phyloP scores from a whole-genome alignment of 1,140 invertebrate genomes.

The Drosophila pectinifera region DNA sequence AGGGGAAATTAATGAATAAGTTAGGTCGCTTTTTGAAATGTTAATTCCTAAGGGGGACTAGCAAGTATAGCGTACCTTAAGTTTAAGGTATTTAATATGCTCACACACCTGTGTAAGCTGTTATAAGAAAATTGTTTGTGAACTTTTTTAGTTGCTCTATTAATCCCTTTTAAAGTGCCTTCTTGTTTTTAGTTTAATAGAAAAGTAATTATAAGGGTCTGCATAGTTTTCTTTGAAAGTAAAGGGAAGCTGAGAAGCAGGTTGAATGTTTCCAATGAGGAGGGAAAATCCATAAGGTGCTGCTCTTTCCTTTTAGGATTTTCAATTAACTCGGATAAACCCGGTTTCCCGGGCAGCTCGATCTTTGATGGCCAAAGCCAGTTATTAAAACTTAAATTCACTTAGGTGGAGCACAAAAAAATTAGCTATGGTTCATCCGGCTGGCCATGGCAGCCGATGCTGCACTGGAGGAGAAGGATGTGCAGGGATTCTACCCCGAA shows the following conservation, averaged over 20 bases:
- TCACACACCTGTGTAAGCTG: no score
- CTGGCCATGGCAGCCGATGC: slow-evolving; percentile 10
- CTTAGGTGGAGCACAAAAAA: slow-evolving; percentile 60
- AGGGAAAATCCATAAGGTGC: slow-evolving; percentile 16
- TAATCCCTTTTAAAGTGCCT: not conserved
- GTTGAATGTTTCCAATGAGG: slow-evolving; percentile 21
- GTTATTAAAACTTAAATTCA: slow-evolving; percentile 82
- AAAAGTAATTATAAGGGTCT: slow-evolving; percentile 12
- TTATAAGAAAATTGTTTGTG: no score
- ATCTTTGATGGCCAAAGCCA: slow-evolving; percentile 45
- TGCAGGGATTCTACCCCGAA: slow-evolving; percentile 28
- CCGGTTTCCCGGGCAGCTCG: slow-evolving; percentile 14
- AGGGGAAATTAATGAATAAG: not conserved
- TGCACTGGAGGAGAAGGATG: slow-evolving; percentile 2
- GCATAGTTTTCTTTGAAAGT: slow-evolving; percentile 10
- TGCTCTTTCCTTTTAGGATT: slow-evolving; percentile 46
- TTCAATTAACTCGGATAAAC: slow-evolving; percentile 72
- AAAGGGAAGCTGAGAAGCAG: not conserved
- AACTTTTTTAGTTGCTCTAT: not conserved
- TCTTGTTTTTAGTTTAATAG: not conserved
- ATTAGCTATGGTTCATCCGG: slow-evolving; percentile 66
- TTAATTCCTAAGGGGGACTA: not conserved
- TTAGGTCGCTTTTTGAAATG: not conserved
- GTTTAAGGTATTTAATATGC: no score
- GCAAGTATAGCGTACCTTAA: no score